Evolutionary conservation across 2,113 vertebrate genomes (phyloP), one percentile per base, ranked within the genome.

Genomic region (Passer montanus): DNA sequence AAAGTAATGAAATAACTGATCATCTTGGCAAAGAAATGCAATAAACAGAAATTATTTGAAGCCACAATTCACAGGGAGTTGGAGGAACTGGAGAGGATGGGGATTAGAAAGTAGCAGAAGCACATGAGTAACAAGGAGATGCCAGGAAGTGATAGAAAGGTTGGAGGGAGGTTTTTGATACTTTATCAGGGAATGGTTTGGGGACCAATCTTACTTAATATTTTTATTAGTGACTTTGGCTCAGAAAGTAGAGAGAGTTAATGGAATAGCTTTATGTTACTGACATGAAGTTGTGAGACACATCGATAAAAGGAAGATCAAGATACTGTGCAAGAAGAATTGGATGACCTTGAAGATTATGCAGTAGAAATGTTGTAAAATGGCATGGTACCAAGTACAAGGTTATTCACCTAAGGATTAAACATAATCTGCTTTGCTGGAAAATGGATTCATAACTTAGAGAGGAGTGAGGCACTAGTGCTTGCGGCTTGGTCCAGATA

Each of bases 271-370:
- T 72, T 96, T 91, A 69, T 93, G 81, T 46, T 82, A 67, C 56
- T 78, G 81, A 93, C 46, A 87, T 20, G 35, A 89, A 92, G 46
- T 58, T 88, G 62, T 73, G 43, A 87, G 81, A 64, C 41, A 66
- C 31, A 58, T 84, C 23, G 15, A 18, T 89, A 84, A 87, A 66
- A 89, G 82, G 62, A 79, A 88, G 69, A 89, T 91, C 66, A 70
- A 92, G 90, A 91, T 95, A 60, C 3, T 33, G 49, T 68, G n/a
- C 74, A 55, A 84, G 68, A 68, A 85, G 80, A 47, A 55, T 72
- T 87, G 53, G 78, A 73, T 91, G 78, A 93, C 78, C 85, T 96
- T 90, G 82, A 90, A 62, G 78, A 93, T 87, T 68, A 75, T 74
- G 66, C 52, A 60, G 58, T 37, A 91, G 67, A 37, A 83, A 72